phyloP scores from a whole-genome alignment of 30 jellyfish, hydroid and myxozoan species.

The Aurelia aurita region DNA sequence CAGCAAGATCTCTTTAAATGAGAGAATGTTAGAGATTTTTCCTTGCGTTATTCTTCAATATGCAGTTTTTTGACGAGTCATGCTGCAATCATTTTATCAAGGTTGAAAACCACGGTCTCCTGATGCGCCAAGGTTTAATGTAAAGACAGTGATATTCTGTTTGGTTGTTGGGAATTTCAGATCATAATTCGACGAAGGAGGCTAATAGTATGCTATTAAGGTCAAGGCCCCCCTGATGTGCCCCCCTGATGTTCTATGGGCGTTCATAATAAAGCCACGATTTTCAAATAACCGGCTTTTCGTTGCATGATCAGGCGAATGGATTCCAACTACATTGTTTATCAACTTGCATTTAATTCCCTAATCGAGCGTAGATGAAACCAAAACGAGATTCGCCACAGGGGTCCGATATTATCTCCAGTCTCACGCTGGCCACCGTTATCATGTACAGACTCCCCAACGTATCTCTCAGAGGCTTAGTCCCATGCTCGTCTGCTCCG shows the following conservation, averaged over 20 bases:
- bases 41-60: no score
- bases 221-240: background rate
- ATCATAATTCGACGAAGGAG: no score
- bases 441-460: constrained; percentile 29
- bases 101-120: no score
- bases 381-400: constrained; percentile 20
- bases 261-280: background rate
- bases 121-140: no score
- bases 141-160: no score
- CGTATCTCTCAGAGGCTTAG: constrained; percentile 36
- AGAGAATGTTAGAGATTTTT: no score
- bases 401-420: constrained; percentile 33
- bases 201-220: no score
- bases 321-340: background rate
- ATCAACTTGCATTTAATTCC: background rate
- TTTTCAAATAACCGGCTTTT: constrained; percentile 3
- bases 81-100: no score
- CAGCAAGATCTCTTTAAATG: no score
- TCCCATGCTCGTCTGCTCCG: constrained; percentile 32
- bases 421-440: constrained; percentile 36
- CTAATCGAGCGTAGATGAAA: constrained; percentile 24
- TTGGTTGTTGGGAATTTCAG: no score
- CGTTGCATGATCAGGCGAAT: background rate
- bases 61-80: no score
- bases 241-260: background rate